A percentile compares a stretch with the other conserved stretches of the same genome.
Conservation (phyloP, 2,797 vertebrate genomes). For the Enteromius mattozi region DNA sequence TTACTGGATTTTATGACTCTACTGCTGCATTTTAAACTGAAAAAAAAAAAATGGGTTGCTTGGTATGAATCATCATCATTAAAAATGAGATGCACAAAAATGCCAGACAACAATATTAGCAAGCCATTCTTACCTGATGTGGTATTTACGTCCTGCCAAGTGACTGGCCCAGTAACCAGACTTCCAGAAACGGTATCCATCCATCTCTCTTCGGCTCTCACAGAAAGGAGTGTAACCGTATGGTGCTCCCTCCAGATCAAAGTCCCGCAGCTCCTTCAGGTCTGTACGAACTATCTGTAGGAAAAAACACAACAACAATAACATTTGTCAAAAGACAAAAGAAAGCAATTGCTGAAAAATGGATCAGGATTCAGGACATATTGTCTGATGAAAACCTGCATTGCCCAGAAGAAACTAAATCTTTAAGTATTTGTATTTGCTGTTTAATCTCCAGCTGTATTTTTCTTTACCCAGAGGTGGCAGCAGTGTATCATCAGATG, state of each 20-base stretch:
- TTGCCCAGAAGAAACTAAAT: neutral
- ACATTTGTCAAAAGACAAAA: neutral
- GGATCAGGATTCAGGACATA: neutral
- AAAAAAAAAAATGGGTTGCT: neutral
- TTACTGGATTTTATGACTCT: neutral
- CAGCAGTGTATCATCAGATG: slow-evolving; percentile 37
- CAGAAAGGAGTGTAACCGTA: slow-evolving; percentile 98
- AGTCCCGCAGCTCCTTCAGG: slow-evolving; percentile 92
- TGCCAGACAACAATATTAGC: neutral
- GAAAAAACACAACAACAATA: neutral
- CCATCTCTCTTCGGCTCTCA: slow-evolving; percentile 95
- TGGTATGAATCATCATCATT: neutral
- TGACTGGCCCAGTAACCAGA: slow-evolving; percentile 98
- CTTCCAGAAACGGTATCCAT: slow-evolving; percentile 98
- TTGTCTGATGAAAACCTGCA: neutral
- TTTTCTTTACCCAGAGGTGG: slow-evolving; percentile 49
- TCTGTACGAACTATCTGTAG: slow-evolving; percentile 95
- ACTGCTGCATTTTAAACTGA: neutral
- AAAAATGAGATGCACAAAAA: neutral
- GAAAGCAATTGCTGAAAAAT: neutral
- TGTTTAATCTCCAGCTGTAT: slow-evolving; percentile 1
- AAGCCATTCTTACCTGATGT: slow-evolving; percentile 86
- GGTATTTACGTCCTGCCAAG: slow-evolving; percentile 93
- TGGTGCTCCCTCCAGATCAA: slow-evolving; percentile 93
- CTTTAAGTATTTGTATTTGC: neutral